phyloP scores from a whole-genome alignment of 2,888 invertebrate genomes.

The Marasmarcha lunaedactyla region DNA sequence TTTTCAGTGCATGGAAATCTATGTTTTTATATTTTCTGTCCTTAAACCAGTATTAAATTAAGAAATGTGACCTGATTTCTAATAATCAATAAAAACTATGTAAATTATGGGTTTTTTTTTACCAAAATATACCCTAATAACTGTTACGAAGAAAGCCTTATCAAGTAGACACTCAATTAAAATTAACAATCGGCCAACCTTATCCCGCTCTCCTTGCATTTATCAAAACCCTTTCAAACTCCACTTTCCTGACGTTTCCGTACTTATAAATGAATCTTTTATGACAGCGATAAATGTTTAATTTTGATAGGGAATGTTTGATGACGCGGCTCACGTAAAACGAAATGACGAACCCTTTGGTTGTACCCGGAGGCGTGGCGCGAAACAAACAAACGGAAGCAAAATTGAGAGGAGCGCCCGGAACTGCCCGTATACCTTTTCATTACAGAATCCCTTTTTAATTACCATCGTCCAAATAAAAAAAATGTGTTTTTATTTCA shows the following conservation, averaged over 20 bases:
- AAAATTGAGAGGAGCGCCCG: constrained; percentile 66
- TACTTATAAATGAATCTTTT: not conserved
- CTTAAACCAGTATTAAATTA: too few relatives aligned
- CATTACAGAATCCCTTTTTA: constrained; percentile 70
- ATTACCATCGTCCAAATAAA: constrained; percentile 66
- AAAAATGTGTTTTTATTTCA: constrained; percentile 66
- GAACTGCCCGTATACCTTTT: constrained; percentile 67
- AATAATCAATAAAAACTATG: too few relatives aligned
- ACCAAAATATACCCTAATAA: too few relatives aligned
- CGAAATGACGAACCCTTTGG: constrained; percentile 44
- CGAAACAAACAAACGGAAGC: constrained; percentile 65
- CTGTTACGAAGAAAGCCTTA: too few relatives aligned
- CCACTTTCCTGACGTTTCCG: not conserved
- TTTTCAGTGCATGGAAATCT: too few relatives aligned
- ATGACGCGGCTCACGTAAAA: constrained; percentile 33
- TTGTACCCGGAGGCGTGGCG: constrained; percentile 51
- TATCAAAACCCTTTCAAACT: not conserved
- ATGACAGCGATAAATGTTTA: not conserved
- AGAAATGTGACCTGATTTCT: too few relatives aligned
- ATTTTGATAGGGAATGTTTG: constrained; percentile 20
- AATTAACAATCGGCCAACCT: too few relatives aligned
- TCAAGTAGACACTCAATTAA: too few relatives aligned
- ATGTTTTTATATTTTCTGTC: too few relatives aligned
- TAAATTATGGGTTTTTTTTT: too few relatives aligned
- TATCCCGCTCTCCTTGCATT: too few relatives aligned